Base-by-base conservation (phyloP, 1,140 invertebrate species). In the Melitaea cinxia region DNA sequence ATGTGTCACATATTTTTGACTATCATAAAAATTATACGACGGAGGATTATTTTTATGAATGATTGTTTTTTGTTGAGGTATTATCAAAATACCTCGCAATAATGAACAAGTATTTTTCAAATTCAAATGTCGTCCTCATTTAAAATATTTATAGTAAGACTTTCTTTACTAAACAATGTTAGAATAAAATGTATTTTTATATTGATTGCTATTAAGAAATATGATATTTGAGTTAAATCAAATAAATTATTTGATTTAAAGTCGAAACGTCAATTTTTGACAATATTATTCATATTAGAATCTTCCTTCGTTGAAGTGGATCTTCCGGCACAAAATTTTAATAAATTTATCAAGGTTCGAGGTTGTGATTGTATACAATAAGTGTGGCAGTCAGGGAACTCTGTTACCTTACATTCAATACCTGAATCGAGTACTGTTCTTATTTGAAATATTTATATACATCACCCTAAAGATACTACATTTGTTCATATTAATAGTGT, bases 331-430 rank as follows among this genome's bases (percentile, higher is more conserved):
- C 78, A 72, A 70, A 72, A 57, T 63, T 56, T n/a, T 52, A 70
- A 64, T 63, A 57, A 67, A 0, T 45, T n/a, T 10, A 12, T 69
- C 69, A 53, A 76, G 63, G 30, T 69, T 60, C 26, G 62, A 50
- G 77, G 77, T 78, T 78, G 77, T 78, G 77, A 78, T 72, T 66
- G 55, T 69, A 65, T 68, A 50, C 66, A 77, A 74, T 71, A 59
- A 23, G 19, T 47, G 19, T 1, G n/a, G 33, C 52, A 33, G 28
- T 19, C 17, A 15, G 52, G 52, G 26, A 35, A 21, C 52, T 19
- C 15, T 42, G 37, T 9, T 17, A 19, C 1, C 7, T 33, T 33
- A 42, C 5, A 42, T 15, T 17, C 24, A 4, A 6, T 33, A 4
- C 30, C 30, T 10, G 1, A 1, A 33, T 10, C 1, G 7, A 4